phyloP scores from a whole-genome alignment of 2,888 invertebrate species.

The Volucella zonaria region DNA sequence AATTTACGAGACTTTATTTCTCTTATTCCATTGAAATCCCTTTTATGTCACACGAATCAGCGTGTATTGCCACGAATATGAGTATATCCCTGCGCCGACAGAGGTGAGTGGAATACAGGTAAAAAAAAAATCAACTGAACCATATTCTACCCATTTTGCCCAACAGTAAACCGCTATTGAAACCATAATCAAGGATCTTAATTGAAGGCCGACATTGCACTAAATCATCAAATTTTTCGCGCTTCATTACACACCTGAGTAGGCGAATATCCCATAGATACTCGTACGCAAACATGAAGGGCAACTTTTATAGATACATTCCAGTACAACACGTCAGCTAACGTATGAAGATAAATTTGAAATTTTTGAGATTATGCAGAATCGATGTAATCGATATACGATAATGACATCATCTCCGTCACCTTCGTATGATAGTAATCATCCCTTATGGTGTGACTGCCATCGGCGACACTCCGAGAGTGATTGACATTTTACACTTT shows the following conservation, averaged over 20 bases:
- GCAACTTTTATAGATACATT: neutral
- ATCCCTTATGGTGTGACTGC: too few relatives aligned
- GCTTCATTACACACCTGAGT: conserved; percentile 44
- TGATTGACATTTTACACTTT: too few relatives aligned
- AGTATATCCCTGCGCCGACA: neutral
- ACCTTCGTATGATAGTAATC: too few relatives aligned
- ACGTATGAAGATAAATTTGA: neutral
- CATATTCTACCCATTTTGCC: conserved; percentile 37
- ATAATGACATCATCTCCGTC: neutral
- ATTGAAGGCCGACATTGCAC: conserved; percentile 52
- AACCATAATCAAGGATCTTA: conserved; percentile 43
- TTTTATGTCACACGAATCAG: too few relatives aligned
- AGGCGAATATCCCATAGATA: neutral
- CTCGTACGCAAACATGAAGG: neutral
- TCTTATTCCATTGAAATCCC: too few relatives aligned
- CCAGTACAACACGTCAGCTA: too few relatives aligned
- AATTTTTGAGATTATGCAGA: neutral
- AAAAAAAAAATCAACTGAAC: conserved; percentile 1
- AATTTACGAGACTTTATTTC: too few relatives aligned
- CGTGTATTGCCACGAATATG: neutral
- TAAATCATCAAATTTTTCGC: conserved; percentile 49
- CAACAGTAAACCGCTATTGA: conserved; percentile 40
- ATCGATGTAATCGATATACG: conserved; percentile 1
- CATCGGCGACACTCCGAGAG: too few relatives aligned
- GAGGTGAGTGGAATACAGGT: neutral